These are phyloP conservation scores for Microhierax caerulescens DNA, from an alignment of 2,797 vertebrate species.

Conservation along the genomic window DNA sequence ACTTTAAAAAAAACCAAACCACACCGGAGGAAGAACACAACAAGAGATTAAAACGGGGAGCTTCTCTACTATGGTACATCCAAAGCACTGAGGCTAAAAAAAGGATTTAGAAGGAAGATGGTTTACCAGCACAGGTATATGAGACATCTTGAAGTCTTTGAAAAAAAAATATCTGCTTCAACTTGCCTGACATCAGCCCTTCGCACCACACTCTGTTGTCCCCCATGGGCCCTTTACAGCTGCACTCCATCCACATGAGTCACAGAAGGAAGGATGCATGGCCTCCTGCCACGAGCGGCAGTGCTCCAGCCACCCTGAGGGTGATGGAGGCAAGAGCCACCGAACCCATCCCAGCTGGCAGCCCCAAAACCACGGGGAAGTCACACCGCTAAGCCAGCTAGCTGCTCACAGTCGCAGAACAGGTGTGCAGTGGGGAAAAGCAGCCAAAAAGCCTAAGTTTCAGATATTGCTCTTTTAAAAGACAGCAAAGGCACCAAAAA, in stretches of 20 bases:
- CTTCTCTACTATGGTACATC: background rate
- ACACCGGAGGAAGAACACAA: background rate
- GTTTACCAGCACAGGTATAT: background rate
- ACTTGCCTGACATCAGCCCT: background rate
- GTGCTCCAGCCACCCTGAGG: background rate
- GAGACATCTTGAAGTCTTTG: background rate
- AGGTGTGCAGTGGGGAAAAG: background rate
- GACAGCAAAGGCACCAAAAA: background rate
- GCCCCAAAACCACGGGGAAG: background rate
- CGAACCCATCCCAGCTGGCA: background rate
- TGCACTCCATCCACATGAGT: accelerated
- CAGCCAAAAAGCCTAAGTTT: background rate
- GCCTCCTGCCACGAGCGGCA: background rate
- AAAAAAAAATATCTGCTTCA: background rate
- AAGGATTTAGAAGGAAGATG: background rate
- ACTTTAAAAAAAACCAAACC: background rate
- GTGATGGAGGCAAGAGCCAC: background rate
- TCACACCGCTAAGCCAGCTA: accelerated
- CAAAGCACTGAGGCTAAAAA: background rate
- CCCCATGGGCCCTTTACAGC: background rate
- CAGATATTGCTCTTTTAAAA: background rate
- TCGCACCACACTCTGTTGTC: background rate
- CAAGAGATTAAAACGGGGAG: background rate
- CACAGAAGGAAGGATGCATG: background rate
- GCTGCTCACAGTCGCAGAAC: background rate